Evolutionary conservation across 2,888 invertebrate genomes (phyloP).

Genomic region (Anoplius nigerrimus): DNA sequence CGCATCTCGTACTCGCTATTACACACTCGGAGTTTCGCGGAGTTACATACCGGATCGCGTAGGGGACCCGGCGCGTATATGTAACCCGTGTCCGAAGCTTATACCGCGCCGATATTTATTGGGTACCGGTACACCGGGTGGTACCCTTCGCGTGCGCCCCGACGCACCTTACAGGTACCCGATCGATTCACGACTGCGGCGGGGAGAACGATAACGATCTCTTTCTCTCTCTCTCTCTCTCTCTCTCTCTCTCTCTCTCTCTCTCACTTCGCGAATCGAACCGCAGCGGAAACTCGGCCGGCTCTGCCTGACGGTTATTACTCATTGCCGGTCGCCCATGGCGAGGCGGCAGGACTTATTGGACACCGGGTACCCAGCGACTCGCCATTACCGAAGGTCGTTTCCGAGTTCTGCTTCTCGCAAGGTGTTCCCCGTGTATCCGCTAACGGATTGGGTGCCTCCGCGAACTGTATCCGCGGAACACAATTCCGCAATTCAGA

Average conservation of each 20-base stretch:
- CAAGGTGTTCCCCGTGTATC: neutral
- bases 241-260: slow-evolving; percentile 34
- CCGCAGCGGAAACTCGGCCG: slow-evolving; percentile 45
- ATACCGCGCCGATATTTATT: slow-evolving; percentile 48
- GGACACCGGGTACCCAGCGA: slow-evolving; percentile 44
- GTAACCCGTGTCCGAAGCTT: slow-evolving; percentile 36
- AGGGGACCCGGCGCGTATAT: slow-evolving; percentile 19
- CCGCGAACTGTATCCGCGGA: too few relatives aligned
- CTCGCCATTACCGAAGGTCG: slow-evolving; percentile 30
- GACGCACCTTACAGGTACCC: slow-evolving; percentile 41
- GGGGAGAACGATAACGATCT: slow-evolving; percentile 19
- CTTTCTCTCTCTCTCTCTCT: slow-evolving; percentile 15
- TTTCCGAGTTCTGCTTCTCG: slow-evolving; percentile 18
- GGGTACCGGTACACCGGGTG: slow-evolving; percentile 45
- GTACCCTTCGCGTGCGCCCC: slow-evolving; percentile 44
- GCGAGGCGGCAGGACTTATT: slow-evolving; percentile 50
- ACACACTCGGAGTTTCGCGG: slow-evolving; percentile 40
- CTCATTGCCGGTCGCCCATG: slow-evolving; percentile 43
- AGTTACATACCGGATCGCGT: slow-evolving; percentile 30
- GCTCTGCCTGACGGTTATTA: slow-evolving; percentile 49
- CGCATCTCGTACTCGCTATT: slow-evolving; percentile 41
- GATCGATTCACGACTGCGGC: slow-evolving; percentile 45
- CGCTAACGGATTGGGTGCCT: too few relatives aligned
- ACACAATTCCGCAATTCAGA: too few relatives aligned
- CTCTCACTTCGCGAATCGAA: slow-evolving; percentile 37